Conservation (phyloP, 2,888 invertebrate genomes). For the Clostera curtula region DNA sequence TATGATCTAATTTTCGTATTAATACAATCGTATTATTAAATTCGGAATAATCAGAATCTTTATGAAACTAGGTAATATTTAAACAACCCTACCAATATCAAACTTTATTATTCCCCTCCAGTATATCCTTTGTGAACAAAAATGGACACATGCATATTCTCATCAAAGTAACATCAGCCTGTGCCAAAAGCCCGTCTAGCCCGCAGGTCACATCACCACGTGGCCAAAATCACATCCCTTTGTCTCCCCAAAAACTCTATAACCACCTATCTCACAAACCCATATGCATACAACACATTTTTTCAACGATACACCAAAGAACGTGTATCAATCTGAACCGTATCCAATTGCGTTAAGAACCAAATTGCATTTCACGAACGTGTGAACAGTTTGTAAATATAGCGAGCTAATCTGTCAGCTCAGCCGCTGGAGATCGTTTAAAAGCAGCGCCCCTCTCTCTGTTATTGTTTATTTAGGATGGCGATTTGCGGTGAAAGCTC, state of each 20-base stretch:
- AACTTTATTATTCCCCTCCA: background rate
- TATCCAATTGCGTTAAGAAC: background rate
- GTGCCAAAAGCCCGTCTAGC: constrained; percentile 21
- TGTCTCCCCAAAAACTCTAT: constrained; percentile 62
- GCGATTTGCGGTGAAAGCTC: constrained; percentile 61
- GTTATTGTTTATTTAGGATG: constrained; percentile 74
- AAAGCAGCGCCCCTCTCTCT: constrained; percentile 61
- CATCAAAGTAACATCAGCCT: constrained; percentile 12
- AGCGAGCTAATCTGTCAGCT: constrained; percentile 70
- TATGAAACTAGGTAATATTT: too few relatives aligned
- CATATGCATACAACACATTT: constrained; percentile 37
- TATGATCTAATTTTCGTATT: too few relatives aligned
- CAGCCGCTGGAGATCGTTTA: constrained; percentile 68
- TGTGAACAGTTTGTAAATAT: constrained; percentile 43
- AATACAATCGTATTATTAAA: too few relatives aligned
- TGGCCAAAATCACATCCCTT: constrained; percentile 52
- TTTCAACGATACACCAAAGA: constrained; percentile 4
- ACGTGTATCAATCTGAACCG: constrained; percentile 21
- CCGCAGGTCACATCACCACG: constrained; percentile 50
- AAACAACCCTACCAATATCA: too few relatives aligned
- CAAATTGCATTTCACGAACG: constrained; percentile 7
- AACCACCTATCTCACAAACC: constrained; percentile 57
- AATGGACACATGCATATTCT: constrained; percentile 4
- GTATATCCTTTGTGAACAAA: background rate
- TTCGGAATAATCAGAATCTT: too few relatives aligned